Base-by-base conservation (phyloP, 2,113 vertebrate genomes). In the Porphyrio hochstetteri region DNA sequence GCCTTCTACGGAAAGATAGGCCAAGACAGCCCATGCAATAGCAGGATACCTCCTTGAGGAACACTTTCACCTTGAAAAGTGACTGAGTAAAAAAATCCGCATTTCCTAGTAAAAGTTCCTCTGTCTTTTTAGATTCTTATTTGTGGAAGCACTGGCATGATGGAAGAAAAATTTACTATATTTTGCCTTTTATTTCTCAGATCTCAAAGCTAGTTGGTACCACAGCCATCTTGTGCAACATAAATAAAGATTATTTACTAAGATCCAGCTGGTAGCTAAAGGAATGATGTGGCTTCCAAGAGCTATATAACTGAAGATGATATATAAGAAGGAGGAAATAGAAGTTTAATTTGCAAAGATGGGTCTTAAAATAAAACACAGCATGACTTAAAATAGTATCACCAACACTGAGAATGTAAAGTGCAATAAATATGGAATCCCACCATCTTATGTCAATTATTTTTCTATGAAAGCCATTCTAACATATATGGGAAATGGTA, bases 281-380 rank as follows among this genome's bases (percentile, higher is more conserved):
- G 40, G 40, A 81, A 20, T 70, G 52, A 86, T 74, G 42, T 69
- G 63, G 70, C 40, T 94, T 94, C 53, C 56, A 81, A 84, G 33
- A 94, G 44, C 40, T 87, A 52, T 35, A 65, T 27, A 82, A 36
- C 25, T 70, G 72, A 85, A 82, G 44, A 85, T 72, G 81, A 90
- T 50, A n/a, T 53, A 76, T 72, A 79, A 82, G 57, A 69, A 89
- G 10, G 17, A 94, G 79, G 78, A 94, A 97, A 74, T 0, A 69
- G 33, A 93, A 48, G 24, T 81, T 87, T 92, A 59, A 78, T 92
- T 83, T 85, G 36, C 40, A 91, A 95, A 92, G 74, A 82, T 24
- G 61, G 20, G 8, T 6, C 74, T 80, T 82, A 91, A 91, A 89
- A 89, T 79, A 89, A 78, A 94, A 77, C 57, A 53, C 14, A 82